Conservation (phyloP, 2,113 vertebrate genomes). For the Oxyruncus cristatus region DNA sequence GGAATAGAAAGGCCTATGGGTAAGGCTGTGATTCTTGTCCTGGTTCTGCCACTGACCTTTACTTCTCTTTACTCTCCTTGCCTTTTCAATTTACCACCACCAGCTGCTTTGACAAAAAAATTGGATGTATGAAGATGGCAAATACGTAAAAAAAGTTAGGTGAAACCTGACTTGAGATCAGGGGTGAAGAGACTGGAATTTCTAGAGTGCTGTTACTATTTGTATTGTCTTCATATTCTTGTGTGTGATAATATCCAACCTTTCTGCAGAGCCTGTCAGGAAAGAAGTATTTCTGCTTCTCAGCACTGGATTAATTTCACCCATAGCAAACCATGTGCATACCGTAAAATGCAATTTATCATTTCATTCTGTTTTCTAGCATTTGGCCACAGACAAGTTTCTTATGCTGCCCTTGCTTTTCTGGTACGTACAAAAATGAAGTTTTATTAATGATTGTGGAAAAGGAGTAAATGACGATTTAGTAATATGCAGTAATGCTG, state of each 20-base stretch:
- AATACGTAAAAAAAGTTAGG: not conserved
- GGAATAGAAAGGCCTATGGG: not conserved
- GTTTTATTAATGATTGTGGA: not conserved
- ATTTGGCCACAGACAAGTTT: constrained; percentile 77
- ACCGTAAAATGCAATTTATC: not conserved
- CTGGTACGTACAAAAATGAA: constrained; percentile 72
- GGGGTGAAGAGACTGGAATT: not conserved
- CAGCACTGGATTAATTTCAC: not conserved
- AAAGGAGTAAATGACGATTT: not conserved
- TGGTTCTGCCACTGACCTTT: not conserved
- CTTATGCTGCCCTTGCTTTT: constrained; percentile 72
- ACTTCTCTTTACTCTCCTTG: not conserved
- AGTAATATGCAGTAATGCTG: not conserved
- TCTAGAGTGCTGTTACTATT: not conserved
- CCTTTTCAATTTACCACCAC: not conserved
- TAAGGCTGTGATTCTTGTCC: not conserved
- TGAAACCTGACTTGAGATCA: not conserved
- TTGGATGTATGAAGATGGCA: not conserved
- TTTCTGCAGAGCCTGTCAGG: not conserved
- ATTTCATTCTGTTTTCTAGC: constrained; percentile 70
- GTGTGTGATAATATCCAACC: not conserved
- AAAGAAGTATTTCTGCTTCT: not conserved
- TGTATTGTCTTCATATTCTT: not conserved
- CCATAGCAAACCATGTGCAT: not conserved
- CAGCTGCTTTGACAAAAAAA: not conserved